Percentiles rank a stretch among this genome's conserved stretches.
Evolutionary conservation across 2,113 vertebrate genomes (phyloP).

Genomic region (Jacana jacana): DNA sequence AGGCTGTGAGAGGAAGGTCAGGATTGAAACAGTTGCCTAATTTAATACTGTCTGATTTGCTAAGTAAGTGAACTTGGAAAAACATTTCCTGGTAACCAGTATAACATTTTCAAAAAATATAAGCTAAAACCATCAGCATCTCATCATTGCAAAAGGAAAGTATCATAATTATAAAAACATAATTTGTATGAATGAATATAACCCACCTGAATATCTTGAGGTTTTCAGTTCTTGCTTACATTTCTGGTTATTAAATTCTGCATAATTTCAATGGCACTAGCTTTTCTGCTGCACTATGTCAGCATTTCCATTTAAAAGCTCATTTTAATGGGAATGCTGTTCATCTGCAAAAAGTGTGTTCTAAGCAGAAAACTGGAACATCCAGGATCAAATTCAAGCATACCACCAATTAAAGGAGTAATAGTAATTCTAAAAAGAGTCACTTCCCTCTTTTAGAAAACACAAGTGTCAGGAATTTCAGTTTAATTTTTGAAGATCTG

Average conservation of each 20-base stretch:
- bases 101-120: not conserved
- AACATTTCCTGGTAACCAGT: not conserved
- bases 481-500: not conserved
- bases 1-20: not conserved
- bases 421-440: not conserved
- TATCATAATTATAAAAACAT: not conserved
- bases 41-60: not conserved
- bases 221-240: not conserved
- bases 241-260: not conserved
- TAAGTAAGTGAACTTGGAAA: not conserved
- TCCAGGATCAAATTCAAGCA: not conserved
- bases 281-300: slow-evolving; percentile 14
- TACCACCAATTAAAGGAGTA: not conserved
- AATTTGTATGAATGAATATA: not conserved
- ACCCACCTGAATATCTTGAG: not conserved
- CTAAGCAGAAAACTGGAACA: slow-evolving; percentile 35
- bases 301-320: slow-evolving; percentile 47
- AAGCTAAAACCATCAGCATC: not conserved
- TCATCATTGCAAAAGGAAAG: not conserved
- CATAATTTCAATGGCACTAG: not conserved
- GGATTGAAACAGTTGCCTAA: not conserved
- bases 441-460: not conserved
- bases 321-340: slow-evolving; percentile 28
- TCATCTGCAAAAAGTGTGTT: slow-evolving; percentile 38
- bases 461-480: not conserved